Conservation (phyloP, 2,113 vertebrate genomes). For the Triplophysa tibetana region DNA sequence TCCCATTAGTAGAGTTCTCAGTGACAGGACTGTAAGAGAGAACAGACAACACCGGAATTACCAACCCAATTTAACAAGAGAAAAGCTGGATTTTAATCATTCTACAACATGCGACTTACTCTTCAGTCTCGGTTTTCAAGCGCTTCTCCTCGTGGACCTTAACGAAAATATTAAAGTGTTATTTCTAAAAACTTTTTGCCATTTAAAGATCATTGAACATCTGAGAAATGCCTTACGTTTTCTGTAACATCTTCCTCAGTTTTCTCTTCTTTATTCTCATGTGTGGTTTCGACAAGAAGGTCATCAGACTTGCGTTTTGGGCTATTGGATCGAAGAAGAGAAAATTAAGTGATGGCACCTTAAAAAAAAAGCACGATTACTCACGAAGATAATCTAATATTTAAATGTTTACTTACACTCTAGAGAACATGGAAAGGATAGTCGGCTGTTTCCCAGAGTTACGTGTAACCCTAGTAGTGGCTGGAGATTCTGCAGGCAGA, state of each 20-base stretch:
- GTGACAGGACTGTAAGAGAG: slow-evolving; percentile 65
- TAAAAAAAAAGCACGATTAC: background rate
- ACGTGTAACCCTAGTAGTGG: slow-evolving; percentile 79
- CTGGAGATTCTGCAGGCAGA: slow-evolving; percentile 71
- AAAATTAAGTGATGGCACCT: background rate
- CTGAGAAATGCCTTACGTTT: slow-evolving; percentile 54
- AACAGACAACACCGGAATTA: background rate
- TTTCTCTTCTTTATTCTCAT: slow-evolving; percentile 61
- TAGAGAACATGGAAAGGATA: slow-evolving; percentile 83
- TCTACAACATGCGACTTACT: slow-evolving; percentile 68
- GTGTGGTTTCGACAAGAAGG: slow-evolving; percentile 70
- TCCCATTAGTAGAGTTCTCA: slow-evolving; percentile 68
- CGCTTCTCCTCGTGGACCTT: slow-evolving; percentile 85
- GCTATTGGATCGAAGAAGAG: slow-evolving; percentile 55
- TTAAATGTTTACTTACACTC: slow-evolving; percentile 77
- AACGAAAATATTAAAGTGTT: background rate
- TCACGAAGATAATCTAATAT: background rate
- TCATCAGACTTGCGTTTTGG: slow-evolving; percentile 87
- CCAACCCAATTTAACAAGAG: background rate
- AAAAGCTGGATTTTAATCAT: background rate
- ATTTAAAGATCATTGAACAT: background rate
- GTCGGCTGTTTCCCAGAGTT: slow-evolving; percentile 84
- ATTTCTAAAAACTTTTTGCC: background rate
- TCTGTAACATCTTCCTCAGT: slow-evolving; percentile 64
- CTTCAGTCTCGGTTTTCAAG: slow-evolving; percentile 79